These are phyloP conservation scores for Chaenocephalus aceratus DNA, from an alignment of 2,113 vertebrate genomes.

Conservation along the genomic window DNA sequence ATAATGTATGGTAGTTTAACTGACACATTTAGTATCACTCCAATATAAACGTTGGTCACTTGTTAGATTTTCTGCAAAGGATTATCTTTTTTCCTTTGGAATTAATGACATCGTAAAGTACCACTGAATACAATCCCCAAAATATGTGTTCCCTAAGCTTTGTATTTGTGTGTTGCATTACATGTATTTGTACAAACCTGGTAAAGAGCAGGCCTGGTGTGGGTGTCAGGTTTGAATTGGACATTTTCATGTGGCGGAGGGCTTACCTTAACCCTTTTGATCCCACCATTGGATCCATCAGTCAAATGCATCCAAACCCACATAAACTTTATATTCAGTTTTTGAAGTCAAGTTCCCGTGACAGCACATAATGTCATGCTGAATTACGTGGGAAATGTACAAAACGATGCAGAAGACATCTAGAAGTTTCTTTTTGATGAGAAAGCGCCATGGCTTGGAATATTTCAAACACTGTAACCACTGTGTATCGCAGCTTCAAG, in stretches of 20 bases:
- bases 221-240: conserved; percentile 22
- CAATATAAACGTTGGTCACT: background rate
- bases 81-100: background rate
- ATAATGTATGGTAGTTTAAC: background rate
- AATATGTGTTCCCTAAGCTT: background rate
- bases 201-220: conserved; percentile 23
- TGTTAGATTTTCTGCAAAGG: background rate
- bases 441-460: conserved; percentile 25
- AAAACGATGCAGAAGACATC: conserved; percentile 41
- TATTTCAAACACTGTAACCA: conserved; percentile 24
- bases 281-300: conserved; percentile 32
- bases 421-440: conserved; percentile 46
- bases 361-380: conserved; percentile 40
- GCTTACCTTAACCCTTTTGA: conserved; percentile 52
- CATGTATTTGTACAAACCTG: conserved; percentile 31
- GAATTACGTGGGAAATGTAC: conserved; percentile 27
- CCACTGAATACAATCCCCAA: background rate
- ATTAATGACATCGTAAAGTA: conserved; percentile 20
- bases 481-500: conserved; percentile 32
- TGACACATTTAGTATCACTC: background rate
- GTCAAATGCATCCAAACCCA: conserved; percentile 23
- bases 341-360: conserved; percentile 41
- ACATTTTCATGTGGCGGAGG: conserved; percentile 17
- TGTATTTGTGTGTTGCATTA: conserved; percentile 6
- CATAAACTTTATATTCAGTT: conserved; percentile 26